Percentiles rank a stretch among this genome's conserved stretches.
These are phyloP conservation scores for Chymomyza amoena DNA, from an alignment of 2,888 invertebrate species.

Conservation along the genomic window DNA sequence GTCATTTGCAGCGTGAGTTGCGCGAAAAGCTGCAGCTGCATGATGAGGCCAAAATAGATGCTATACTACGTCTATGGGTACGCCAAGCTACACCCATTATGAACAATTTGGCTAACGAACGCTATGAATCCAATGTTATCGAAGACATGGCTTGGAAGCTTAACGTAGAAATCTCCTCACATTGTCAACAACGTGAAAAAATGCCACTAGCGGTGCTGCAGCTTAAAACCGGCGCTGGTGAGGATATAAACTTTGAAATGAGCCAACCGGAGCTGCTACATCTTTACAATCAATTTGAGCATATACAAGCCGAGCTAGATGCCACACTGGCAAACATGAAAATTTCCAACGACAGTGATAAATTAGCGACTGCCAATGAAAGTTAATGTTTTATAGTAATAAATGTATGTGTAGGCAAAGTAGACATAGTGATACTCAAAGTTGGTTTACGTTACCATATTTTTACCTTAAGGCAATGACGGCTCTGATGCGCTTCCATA, in stretches of 20 bases:
- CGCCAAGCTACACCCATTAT: conserved; percentile 80
- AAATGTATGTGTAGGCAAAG: too few species aligned
- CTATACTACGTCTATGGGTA: conserved; percentile 81
- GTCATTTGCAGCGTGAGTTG: conserved; percentile 79
- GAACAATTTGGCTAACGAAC: conserved; percentile 78
- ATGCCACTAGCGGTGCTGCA: conserved; percentile 80
- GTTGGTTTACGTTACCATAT: too few species aligned
- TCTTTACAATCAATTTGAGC: conserved; percentile 81
- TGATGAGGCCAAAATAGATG: conserved; percentile 80
- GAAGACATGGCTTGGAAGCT: conserved; percentile 81
- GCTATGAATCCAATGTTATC: conserved; percentile 78
- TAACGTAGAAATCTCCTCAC: conserved; percentile 80
- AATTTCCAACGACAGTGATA: not conserved
- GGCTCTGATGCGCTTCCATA: too few species aligned
- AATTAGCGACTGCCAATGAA: too few species aligned
- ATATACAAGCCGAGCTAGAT: conserved; percentile 79
- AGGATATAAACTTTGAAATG: conserved; percentile 80
- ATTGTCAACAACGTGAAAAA: conserved; percentile 79
- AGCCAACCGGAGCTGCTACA: conserved; percentile 80
- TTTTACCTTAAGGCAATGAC: too few species aligned
- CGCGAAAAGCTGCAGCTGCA: conserved; percentile 79
- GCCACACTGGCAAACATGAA: conserved; percentile 65
- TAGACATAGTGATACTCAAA: too few species aligned
- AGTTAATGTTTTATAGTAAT: too few species aligned
- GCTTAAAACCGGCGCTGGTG: conserved; percentile 77